Base-by-base conservation (phyloP, 2,888 invertebrate species). In the Chymomyza fuscimana region DNA sequence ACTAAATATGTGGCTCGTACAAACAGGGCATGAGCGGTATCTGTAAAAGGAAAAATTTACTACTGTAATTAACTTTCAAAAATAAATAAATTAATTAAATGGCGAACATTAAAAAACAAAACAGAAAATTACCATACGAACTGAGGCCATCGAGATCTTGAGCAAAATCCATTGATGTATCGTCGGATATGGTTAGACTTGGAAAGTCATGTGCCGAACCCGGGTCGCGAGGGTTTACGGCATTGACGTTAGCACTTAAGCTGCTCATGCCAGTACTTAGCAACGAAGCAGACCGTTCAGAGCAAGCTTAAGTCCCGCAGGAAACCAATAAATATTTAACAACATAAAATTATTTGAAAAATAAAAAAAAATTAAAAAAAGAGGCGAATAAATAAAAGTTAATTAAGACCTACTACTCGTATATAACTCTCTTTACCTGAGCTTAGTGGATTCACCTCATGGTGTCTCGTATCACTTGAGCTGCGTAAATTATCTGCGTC, bases 1-100 rank as follows among this genome's bases (percentile, higher is more conserved):
- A 98, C 98, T 85, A 98, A 93, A 89, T 98, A 97, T 0, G 98
- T 97, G 7, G 98, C 97, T 72, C 97, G 94, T 0, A 98, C 97
- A 88, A 98, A 98, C 76, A 99, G 92, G 2, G 97, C 97, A 90
- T 96, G 95, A 0, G 96, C 96, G 63, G 96, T 96, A 92, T 97
- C 97, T 97, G 91, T 79, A 87, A 90, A 2, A 67, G 40, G 60
- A 0, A 5, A 70, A 19, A 52, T 29, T 1, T 29, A 12, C 25
- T 54, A 10, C 0, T 52, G 51, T 67, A 68, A 16, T 10, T 25
- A 52, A 7, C 50, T 29, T 36, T 58, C 10, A 36, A 54, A 65
- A 64, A 36, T 25, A n/a, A 70, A 25, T 58, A 68, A 63, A 73
- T 66, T 51, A 65, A 68, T 29, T 15, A 63, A 67, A 40, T 58